Conservation (phyloP, 2,113 vertebrate species). For the Equus quagga region DNA sequence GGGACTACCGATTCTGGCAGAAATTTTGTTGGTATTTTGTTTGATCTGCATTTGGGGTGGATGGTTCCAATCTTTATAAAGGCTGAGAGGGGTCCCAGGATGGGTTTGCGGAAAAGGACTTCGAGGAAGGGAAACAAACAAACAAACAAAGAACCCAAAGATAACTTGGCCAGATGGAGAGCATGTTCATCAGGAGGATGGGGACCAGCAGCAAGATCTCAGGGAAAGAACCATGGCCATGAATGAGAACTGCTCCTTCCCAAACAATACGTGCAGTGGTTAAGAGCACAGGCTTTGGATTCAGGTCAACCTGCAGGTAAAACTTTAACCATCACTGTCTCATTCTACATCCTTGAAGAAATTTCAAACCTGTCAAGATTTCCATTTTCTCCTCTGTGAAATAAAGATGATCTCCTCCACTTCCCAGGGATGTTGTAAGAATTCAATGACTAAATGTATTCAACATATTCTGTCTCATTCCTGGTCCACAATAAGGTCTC, state of each 20-base stretch:
- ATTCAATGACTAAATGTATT: background rate
- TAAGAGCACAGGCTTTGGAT: too few relatives aligned
- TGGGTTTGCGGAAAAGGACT: background rate
- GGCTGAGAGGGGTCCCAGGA: background rate
- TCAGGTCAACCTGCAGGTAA: background rate
- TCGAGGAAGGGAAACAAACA: background rate
- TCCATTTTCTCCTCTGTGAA: background rate
- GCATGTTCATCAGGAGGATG: background rate
- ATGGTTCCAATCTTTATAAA: background rate
- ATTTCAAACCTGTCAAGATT: background rate
- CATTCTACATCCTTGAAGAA: background rate
- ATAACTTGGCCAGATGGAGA: background rate
- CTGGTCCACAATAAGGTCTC: background rate
- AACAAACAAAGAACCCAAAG: background rate
- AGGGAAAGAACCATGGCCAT: background rate
- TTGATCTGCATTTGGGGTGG: background rate
- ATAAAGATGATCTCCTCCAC: background rate
- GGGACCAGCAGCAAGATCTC: too few relatives aligned
- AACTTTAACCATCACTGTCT: too few relatives aligned
- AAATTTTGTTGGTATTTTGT: background rate
- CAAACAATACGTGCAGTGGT: background rate
- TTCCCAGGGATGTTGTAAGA: background rate
- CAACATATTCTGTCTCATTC: background rate
- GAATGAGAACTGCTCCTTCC: background rate
- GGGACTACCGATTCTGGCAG: background rate